Base-by-base conservation (phyloP, 1,140 invertebrate genomes). In the Eumeta japonica region DNA sequence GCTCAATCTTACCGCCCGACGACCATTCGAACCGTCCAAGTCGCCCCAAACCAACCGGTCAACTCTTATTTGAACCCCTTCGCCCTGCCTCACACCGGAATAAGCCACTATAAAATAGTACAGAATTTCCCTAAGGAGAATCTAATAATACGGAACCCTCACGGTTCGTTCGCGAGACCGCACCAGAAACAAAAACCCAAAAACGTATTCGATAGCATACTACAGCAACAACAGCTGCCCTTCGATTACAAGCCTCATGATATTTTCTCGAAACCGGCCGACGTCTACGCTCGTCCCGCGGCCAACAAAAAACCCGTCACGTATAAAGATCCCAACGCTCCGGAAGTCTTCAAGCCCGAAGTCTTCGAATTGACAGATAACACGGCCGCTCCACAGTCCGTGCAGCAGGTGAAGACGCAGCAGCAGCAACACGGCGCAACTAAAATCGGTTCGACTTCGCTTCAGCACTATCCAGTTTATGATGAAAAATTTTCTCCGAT, bases 1-100 rank as follows among this genome's bases (percentile, higher is more conserved):
- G 63, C 72, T 1, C 75, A 77, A 24, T 62, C 64, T 1, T 77
- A 76, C 42, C 62, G 65, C 13, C 64, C 75, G 0, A 74, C 70
- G 2, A 74, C 67, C 9, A 41, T 58, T 3, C 37, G 70, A 10
- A 66, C 67, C 0, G 46, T 71, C 5, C 52, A 55, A 2, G 48
- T 55, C 3, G 48, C 48, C 3, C 42, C 58, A 3, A 68, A 70
- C 35, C 66, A 75, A 43, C 73, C 75, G 0, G 62, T 77, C 20
- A 76, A 68, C 28, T 61, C 64, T 2, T 77, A 77, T 38, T 48
- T 68, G 29, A 76, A 76, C 27, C 75, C 71, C 2, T 77, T 74
- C 41, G 43, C 58, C 1, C 32, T 68, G 27, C 61, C 58, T 18
- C 61, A 56, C 19, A 71, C 65, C 37, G 55, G 52, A 0, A 43